Evolutionary conservation across 2,888 invertebrate genomes (phyloP), one percentile per base, ranked within the genome.

Genomic region (Drosophila crucigera): DNA sequence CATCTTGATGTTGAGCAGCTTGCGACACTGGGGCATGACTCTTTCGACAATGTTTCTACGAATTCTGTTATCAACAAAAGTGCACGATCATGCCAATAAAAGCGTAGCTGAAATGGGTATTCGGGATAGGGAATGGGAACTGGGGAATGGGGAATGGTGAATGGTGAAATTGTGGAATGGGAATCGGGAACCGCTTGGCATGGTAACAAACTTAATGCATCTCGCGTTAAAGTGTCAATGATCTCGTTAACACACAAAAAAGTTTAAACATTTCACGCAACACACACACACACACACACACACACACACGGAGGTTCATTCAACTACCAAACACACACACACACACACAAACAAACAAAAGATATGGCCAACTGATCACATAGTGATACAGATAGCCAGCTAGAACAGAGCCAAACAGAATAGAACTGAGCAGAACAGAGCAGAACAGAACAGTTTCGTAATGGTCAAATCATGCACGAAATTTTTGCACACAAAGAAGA

Each of bases 211-310:
- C 85, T 91, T 91, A 91, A 88, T 91, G 91, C 91, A 91, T 84
- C 91, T 91, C 84, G 87, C 90, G 87, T 85, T 83, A 76, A 90
- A 91, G 91, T 91, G 91, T 91, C 91, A 91, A 91, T 91, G 91
- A 91, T 91, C 91, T 82, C 83, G 81, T 88, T 82, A 85, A 84
- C 74, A 61, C 47, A 39, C 28, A 50, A 50, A 50, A 84, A 89
- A 84, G 80, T 75, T 87, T 78, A 87, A 86, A 86, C 89, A 89
- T 87, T 86, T 90, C 88, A 90, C 80, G 78, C 85, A 83, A 86
- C 55, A 50, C 68, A 68, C 43, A 67, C n/a, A 62, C 58, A 65
- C 28, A 50, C 10, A 61, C 11, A 64, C 22, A 31, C 19, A 28
- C 25, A 65, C 25, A 63, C 19, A 62, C n/a, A 35, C 2, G 16